Evolutionary conservation across 2,888 invertebrate species (phyloP).

Genomic region (Trypoxylon attenuatum): DNA sequence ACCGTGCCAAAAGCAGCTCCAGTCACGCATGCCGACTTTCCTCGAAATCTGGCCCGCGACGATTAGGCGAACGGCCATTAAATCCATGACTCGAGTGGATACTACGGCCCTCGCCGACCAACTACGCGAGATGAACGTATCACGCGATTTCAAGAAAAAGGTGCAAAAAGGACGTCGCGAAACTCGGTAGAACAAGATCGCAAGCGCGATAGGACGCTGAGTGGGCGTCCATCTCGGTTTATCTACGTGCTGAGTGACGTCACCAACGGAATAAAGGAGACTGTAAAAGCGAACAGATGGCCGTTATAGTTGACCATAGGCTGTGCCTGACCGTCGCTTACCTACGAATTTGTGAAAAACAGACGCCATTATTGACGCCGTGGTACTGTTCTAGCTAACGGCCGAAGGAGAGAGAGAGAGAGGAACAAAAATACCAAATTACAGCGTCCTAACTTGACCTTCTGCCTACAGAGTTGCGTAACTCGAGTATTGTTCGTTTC

Average conservation of each 20-base stretch:
- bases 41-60: constrained; percentile 37
- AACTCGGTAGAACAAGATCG: constrained; percentile 41
- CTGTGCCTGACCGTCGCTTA: constrained; percentile 21
- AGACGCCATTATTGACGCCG: constrained; percentile 41
- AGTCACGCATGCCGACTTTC: constrained; percentile 36
- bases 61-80: constrained; percentile 49
- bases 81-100: too few species aligned
- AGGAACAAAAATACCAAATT: not conserved
- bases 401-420: not conserved
- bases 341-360: constrained; percentile 46
- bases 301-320: constrained; percentile 63
- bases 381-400: too few species aligned
- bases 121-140: too few species aligned
- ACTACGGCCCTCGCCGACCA: too few species aligned
- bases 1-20: constrained; percentile 42
- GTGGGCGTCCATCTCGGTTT: constrained; percentile 56
- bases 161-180: constrained; percentile 9
- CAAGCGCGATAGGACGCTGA: constrained; percentile 29
- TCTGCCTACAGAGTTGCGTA: too few species aligned
- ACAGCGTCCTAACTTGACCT: too few species aligned
- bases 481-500: too few species aligned
- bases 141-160: too few species aligned
- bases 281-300: constrained; percentile 67
- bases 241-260: constrained; percentile 55
- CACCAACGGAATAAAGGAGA: constrained; percentile 52